phyloP scores from a whole-genome alignment of 2,797 vertebrate genomes.

The Danionella dracula region DNA sequence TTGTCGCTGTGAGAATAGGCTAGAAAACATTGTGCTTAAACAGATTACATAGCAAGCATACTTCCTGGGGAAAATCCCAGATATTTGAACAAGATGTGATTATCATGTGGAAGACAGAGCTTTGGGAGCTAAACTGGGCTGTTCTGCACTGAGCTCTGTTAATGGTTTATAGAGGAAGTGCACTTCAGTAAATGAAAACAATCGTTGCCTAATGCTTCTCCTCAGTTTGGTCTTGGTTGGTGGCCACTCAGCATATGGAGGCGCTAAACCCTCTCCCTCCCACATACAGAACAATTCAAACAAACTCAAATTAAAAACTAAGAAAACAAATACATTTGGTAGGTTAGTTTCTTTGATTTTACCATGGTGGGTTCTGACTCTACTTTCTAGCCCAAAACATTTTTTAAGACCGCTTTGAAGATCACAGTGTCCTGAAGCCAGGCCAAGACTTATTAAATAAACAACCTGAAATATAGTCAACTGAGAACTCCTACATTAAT shows the following conservation, averaged over 20 bases:
- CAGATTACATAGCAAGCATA: conserved; percentile 21
- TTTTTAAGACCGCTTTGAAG: conserved; percentile 10
- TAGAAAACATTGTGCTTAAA: conserved; percentile 1
- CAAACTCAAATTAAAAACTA: neutral
- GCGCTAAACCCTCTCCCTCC: neutral
- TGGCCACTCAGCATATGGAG: conserved; percentile 8
- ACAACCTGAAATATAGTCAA: conserved; percentile 11
- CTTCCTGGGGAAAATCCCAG: conserved; percentile 20
- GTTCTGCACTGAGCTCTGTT: conserved; percentile 28
- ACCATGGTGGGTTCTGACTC: neutral
- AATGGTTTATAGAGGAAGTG: conserved; percentile 34
- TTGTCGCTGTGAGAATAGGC: conserved; percentile 1
- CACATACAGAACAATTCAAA: too few species aligned
- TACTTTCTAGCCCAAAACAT: neutral
- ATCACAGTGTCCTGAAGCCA: neutral
- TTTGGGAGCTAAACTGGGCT: conserved; percentile 31
- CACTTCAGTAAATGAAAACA: conserved; percentile 32
- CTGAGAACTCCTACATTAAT: conserved; percentile 24
- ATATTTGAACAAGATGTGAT: conserved; percentile 34
- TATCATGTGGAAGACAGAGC: conserved; percentile 29
- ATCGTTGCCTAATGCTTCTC: conserved; percentile 28
- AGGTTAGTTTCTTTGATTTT: neutral
- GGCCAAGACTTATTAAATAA: conserved; percentile 16
- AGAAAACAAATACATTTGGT: too few species aligned
- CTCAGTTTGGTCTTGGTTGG: conserved; percentile 32